Conservation (phyloP, 2,888 invertebrate species). For the Agrotis exclamationis region DNA sequence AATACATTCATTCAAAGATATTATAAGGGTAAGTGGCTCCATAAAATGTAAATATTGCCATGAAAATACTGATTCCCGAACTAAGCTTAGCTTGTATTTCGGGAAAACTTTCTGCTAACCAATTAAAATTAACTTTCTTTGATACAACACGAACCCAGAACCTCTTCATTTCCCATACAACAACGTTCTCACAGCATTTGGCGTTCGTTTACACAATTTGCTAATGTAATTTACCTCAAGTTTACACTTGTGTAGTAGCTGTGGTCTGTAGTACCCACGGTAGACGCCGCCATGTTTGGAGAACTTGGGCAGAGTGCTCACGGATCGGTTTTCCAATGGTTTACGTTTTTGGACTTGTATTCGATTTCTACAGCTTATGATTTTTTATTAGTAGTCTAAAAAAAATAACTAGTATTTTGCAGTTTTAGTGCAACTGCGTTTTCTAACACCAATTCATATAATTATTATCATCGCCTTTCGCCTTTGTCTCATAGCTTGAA, state of each 20-base stretch:
- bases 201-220: conserved; percentile 62
- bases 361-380: not conserved
- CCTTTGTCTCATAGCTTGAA: no score
- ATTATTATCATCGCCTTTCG: no score
- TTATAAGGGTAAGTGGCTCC: no score
- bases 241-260: conserved; percentile 56
- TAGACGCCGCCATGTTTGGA: conserved; percentile 51
- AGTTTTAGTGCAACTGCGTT: no score
- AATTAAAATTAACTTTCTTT: conserved; percentile 20
- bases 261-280: conserved; percentile 47
- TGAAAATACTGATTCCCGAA: no score
- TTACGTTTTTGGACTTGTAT: not conserved
- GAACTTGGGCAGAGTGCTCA: conserved; percentile 1
- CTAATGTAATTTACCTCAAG: conserved; percentile 69
- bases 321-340: not conserved
- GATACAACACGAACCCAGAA: conserved; percentile 25
- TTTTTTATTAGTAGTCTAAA: not conserved
- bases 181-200: conserved; percentile 63
- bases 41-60: no score
- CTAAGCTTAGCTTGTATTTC: no score
- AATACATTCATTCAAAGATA: no score
- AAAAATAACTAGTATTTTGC: no score
- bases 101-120: not conserved
- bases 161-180: conserved; percentile 66
- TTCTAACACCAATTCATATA: no score